phyloP scores from a whole-genome alignment of 2,113 vertebrate genomes.

The Gasterosteus nipponicus region DNA sequence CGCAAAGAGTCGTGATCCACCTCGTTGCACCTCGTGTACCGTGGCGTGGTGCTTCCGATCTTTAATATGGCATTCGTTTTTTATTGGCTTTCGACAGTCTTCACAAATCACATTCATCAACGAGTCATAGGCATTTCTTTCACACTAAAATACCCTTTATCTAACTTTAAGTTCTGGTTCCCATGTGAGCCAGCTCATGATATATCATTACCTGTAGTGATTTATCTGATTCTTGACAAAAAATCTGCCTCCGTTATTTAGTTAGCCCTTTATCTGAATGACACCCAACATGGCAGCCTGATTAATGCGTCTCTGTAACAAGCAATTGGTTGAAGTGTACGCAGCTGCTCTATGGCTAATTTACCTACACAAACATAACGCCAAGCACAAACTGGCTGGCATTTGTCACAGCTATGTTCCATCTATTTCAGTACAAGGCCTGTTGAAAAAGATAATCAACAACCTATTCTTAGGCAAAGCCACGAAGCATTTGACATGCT shows the following conservation, averaged over 20 bases:
- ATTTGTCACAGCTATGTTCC: conserved; percentile 55
- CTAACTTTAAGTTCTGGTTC: neutral
- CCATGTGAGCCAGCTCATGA: neutral
- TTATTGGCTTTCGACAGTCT: conserved; percentile 18
- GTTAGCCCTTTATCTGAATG: conserved; percentile 6
- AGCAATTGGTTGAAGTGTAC: conserved; percentile 68
- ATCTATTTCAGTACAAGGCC: conserved; percentile 59
- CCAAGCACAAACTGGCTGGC: conserved; percentile 50
- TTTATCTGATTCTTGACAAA: conserved; percentile 5
- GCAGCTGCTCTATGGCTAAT: conserved; percentile 75
- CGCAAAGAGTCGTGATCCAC: conserved; percentile 31
- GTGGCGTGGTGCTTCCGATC: conserved; percentile 25
- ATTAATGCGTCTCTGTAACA: conserved; percentile 44
- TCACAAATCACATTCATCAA: neutral
- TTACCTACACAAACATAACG: conserved; percentile 71
- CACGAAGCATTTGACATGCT: neutral
- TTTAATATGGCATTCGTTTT: conserved; percentile 31
- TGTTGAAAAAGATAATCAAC: conserved; percentile 21
- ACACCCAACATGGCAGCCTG: conserved; percentile 18
- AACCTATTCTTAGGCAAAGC: neutral
- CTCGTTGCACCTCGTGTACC: conserved; percentile 19
- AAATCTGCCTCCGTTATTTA: neutral
- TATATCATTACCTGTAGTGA: neutral
- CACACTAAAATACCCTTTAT: neutral
- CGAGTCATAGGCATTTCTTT: neutral